Conservation (phyloP, 2,113 vertebrate species). For the Sturnus vulgaris region DNA sequence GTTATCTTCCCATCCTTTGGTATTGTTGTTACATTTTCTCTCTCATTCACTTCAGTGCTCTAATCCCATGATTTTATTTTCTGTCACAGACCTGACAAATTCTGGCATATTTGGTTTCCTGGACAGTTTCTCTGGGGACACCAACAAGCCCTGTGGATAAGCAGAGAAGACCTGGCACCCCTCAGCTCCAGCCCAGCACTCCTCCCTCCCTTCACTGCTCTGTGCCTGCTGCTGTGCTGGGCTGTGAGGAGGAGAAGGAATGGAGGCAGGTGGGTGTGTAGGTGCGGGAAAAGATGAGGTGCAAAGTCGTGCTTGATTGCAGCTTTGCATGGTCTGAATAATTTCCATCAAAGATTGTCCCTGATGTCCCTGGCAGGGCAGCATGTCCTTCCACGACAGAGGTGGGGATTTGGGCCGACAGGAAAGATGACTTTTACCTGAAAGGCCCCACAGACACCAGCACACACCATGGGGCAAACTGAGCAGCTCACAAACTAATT, state of each 20-base stretch:
- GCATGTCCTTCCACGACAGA: accelerated
- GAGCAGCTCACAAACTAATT: not conserved
- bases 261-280: not conserved
- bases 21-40: not conserved
- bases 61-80: not conserved
- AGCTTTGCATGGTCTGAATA: not conserved
- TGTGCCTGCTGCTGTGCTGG: not conserved
- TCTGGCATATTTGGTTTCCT: not conserved
- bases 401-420: accelerated
- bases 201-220: not conserved
- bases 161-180: not conserved
- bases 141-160: not conserved
- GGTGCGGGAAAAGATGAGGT: not conserved
- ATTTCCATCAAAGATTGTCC: not conserved
- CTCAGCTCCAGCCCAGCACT: not conserved
- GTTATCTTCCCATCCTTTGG: not conserved
- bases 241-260: not conserved
- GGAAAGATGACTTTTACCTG: not conserved
- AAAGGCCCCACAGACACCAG: not conserved
- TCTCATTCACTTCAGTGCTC: not conserved
- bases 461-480: not conserved
- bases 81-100: not conserved
- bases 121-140: not conserved
- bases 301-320: not conserved
- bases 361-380: not conserved